Evolutionary conservation across 2,888 invertebrate species (phyloP).

Genomic region (Harpagoxenus sublaevis): DNA sequence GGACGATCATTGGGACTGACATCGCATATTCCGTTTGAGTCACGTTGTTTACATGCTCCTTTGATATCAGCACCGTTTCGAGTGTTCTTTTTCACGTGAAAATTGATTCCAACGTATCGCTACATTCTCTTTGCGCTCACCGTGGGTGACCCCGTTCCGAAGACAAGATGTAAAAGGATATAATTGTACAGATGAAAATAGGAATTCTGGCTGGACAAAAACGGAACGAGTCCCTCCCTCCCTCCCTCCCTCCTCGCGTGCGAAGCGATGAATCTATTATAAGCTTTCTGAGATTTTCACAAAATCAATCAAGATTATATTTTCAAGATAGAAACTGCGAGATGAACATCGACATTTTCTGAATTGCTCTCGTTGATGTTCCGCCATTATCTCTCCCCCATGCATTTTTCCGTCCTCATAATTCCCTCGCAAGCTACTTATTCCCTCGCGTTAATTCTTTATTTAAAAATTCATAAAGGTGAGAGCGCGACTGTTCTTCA

Average conservation of each 20-base stretch:
- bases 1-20: slow-evolving; percentile 16
- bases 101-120: slow-evolving; percentile 43
- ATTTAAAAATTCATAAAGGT: slow-evolving; percentile 30
- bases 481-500: neutral
- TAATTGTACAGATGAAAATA: slow-evolving; percentile 49
- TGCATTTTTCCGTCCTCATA: neutral
- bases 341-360: neutral
- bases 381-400: neutral
- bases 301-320: slow-evolving; percentile 9
- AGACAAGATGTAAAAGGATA: slow-evolving; percentile 37
- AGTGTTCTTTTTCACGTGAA: slow-evolving; percentile 27
- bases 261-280: slow-evolving; percentile 6
- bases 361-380: neutral
- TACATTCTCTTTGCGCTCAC: slow-evolving; percentile 23
- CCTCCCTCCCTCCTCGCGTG: neutral
- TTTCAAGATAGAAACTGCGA: neutral
- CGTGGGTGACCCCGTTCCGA: slow-evolving; percentile 34
- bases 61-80: slow-evolving; percentile 34
- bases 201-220: slow-evolving; percentile 23
- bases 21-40: slow-evolving; percentile 41
- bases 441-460: slow-evolving; percentile 13
- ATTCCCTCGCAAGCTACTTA: neutral
- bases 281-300: slow-evolving; percentile 2
- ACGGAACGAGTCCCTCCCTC: neutral
- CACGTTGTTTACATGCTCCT: neutral